Conservation (phyloP, 2,797 vertebrate genomes). For the Sciaenops ocellatus region DNA sequence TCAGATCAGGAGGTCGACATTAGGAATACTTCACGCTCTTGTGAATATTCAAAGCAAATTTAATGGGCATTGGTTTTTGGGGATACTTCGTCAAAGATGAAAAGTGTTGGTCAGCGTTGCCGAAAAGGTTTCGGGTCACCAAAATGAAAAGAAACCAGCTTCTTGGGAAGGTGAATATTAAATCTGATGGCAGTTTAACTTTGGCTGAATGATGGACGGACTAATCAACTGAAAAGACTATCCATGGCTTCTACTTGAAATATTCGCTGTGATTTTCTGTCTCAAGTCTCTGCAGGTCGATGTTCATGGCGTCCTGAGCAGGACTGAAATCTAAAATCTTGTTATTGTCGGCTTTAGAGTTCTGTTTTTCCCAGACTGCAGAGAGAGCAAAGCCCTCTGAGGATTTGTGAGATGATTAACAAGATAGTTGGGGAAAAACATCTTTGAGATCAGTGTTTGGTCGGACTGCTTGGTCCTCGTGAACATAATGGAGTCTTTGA, state of each 20-base stretch:
- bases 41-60: background rate
- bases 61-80: background rate
- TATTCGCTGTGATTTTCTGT: too few species aligned
- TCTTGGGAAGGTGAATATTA: background rate
- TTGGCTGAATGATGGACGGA: background rate
- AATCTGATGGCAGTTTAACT: background rate
- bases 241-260: background rate
- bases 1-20: background rate
- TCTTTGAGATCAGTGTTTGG: too few species aligned
- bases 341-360: too few species aligned
- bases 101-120: background rate
- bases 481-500: background rate
- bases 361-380: background rate
- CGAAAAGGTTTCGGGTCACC: background rate
- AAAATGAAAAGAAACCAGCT: background rate
- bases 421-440: too few species aligned
- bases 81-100: background rate
- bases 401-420: too few species aligned
- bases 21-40: too few species aligned
- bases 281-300: too few species aligned
- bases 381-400: too few species aligned
- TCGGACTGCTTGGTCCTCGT: too few species aligned
- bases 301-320: too few species aligned
- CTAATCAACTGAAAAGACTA: too few species aligned
- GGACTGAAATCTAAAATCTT: too few species aligned